phyloP scores from a whole-genome alignment of 2,888 invertebrate genomes.

The Lepetodrilus schrolli region DNA sequence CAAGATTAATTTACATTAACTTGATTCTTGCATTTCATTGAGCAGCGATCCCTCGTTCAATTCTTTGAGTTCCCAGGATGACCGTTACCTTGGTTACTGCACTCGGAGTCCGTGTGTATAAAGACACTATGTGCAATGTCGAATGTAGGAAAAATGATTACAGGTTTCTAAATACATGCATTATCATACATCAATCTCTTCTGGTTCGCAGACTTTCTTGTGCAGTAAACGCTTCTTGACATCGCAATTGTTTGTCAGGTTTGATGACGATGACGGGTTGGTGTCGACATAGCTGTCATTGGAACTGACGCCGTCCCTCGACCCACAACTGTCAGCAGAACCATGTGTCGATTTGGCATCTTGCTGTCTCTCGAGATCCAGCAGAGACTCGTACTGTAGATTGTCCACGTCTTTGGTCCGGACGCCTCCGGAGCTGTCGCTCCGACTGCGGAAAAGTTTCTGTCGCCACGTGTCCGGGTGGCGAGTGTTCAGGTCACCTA shows the following conservation, averaged over 20 bases:
- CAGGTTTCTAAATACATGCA: too few relatives aligned
- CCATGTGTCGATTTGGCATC: not conserved
- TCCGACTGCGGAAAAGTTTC: conserved; percentile 35
- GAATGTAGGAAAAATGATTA: too few relatives aligned
- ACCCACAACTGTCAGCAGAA: not conserved
- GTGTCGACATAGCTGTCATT: not conserved
- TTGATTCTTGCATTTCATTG: too few relatives aligned
- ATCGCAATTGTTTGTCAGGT: not conserved
- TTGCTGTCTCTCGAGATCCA: conserved; percentile 33
- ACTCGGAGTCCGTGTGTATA: too few relatives aligned
- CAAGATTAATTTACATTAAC: too few relatives aligned
- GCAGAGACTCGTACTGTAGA: conserved; percentile 34
- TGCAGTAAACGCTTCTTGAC: not conserved
- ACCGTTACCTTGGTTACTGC: too few relatives aligned
- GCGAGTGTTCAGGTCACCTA: conserved; percentile 24
- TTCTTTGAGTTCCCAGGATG: too few relatives aligned
- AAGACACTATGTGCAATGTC: too few relatives aligned
- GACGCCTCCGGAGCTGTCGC: conserved; percentile 30
- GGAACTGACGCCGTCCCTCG: not conserved
- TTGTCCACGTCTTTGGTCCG: conserved; percentile 37
- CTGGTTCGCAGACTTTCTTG: not conserved
- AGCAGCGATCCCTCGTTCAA: too few relatives aligned
- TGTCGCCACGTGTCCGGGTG: conserved; percentile 30
- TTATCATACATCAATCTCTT: conserved; percentile 26
- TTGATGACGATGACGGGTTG: not conserved